Evolutionary conservation across 2,797 vertebrate species (phyloP).

Genomic region (Hephaestus fuliginosus): DNA sequence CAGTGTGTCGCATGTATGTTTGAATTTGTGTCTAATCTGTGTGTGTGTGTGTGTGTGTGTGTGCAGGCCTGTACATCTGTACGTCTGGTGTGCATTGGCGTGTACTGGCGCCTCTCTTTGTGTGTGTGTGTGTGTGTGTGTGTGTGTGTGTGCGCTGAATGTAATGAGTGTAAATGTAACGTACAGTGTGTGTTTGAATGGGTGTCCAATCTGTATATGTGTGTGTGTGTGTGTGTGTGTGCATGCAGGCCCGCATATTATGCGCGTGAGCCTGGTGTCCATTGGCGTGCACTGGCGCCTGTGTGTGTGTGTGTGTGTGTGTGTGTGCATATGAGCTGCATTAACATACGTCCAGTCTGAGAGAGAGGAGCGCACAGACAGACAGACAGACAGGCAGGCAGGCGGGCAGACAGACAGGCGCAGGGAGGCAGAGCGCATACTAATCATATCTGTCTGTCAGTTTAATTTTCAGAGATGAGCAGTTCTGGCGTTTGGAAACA

Average conservation of each 20-base stretch:
- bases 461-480: conserved; percentile 88
- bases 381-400: too few relatives aligned
- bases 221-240: too few relatives aligned
- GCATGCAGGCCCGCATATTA: not conserved
- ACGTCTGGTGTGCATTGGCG: not conserved
- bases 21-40: not conserved
- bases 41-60: not conserved
- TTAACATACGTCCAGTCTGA: conserved; percentile 26
- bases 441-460: conserved; percentile 85
- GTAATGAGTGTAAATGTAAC: too few relatives aligned
- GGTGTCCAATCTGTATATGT: too few relatives aligned
- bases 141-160: not conserved
- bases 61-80: not conserved
- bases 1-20: not conserved
- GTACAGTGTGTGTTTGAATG: too few relatives aligned
- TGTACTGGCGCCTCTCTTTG: not conserved
- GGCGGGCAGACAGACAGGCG: conserved; percentile 40
- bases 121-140: not conserved
- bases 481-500: conserved; percentile 81
- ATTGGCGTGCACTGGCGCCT: not conserved
- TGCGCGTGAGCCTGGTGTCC: not conserved
- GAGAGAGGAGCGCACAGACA: conserved; percentile 13
- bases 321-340: not conserved
- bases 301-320: too few relatives aligned
- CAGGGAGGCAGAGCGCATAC: conserved; percentile 77